Evolutionary conservation across 2,797 vertebrate genomes (phyloP), one percentile per base, ranked within the genome.

Genomic region (Sphenodon punctatus): DNA sequence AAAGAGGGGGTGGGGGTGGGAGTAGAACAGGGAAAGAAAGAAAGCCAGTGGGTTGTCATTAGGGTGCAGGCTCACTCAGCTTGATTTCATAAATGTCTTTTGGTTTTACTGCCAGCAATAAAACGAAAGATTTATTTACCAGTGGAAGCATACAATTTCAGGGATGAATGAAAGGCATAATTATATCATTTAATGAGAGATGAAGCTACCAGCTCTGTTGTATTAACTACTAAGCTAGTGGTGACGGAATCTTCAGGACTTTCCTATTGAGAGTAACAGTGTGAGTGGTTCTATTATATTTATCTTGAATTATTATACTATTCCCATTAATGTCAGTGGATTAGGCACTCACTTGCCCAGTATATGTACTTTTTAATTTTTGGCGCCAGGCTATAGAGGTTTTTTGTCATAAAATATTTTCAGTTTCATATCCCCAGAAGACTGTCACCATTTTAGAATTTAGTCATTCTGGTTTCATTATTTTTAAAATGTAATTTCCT

Each of bases 161-260:
- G 78, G 74, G 72, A 75, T 89, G 71, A 89, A 81, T 85, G 82
- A 89, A 89, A 85, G 48, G 59, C 79, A 16, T 85, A 79, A 89
- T 90, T 90, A 71, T 56, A 53, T 82, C 5, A 69, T 80, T 87
- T 74, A 75, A 64, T 80, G 79, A 85, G 75, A 68, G 67, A 65
- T 20, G 30, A 63, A 82, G 81, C 61, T 85, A 58, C 43, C 46
- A 82, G 27, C 49, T 90, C 72, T 84, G 45, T 51, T 64, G 55
- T 67, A 27, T 81, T 70, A 58, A 39, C 15, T 23, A 32, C 70
- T 73, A 27, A 77, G 76, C 81, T 84, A 83, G 67, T 58, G 81
- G 59, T 46, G 32, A 25, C 75, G 17, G 73, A 89, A 55, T 71
- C 77, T n/a, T 76, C 17, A 4, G 64, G 48, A 63, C 17, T 61